Evolutionary conservation across 2,888 invertebrate species (phyloP).

Genomic region (Congeria kusceri): DNA sequence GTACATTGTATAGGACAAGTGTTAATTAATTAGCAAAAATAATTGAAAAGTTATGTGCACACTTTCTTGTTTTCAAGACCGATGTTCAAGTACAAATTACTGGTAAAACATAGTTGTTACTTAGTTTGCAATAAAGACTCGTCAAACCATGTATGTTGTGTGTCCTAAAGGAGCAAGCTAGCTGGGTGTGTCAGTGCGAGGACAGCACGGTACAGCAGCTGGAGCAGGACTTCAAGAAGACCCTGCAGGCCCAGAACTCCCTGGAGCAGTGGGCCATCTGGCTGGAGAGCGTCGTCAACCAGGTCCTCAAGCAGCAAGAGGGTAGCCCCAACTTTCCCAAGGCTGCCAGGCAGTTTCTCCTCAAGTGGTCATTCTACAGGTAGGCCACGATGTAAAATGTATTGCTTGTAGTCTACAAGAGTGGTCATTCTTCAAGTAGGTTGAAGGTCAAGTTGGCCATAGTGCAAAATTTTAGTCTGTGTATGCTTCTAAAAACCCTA

Average conservation of each 20-base stretch:
- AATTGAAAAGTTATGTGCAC: too few species aligned
- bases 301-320: slow-evolving; percentile 95
- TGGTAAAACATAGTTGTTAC: too few species aligned
- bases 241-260: slow-evolving; percentile 91
- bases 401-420: slow-evolving; percentile 3
- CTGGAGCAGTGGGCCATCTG: slow-evolving; percentile 99
- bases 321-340: slow-evolving; percentile 86
- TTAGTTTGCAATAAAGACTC: too few species aligned
- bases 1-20: too few species aligned
- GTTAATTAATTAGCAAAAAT: too few species aligned
- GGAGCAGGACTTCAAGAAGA: slow-evolving; percentile 93
- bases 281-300: slow-evolving; percentile 97
- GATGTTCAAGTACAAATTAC: too few species aligned
- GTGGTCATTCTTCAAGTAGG: neutral
- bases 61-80: too few species aligned
- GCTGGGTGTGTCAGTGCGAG: slow-evolving; percentile 99
- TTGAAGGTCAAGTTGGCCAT: neutral
- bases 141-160: too few species aligned
- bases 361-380: slow-evolving; percentile 99
- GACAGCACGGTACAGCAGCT: slow-evolving; percentile 93
- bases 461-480: neutral
- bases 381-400: too few species aligned
- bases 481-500: too few species aligned
- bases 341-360: slow-evolving; percentile 92
- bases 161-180: slow-evolving; percentile 89